These are phyloP conservation scores for Zaprionus vittiger DNA, from an alignment of 1,140 invertebrate species.

Conservation along the genomic window DNA sequence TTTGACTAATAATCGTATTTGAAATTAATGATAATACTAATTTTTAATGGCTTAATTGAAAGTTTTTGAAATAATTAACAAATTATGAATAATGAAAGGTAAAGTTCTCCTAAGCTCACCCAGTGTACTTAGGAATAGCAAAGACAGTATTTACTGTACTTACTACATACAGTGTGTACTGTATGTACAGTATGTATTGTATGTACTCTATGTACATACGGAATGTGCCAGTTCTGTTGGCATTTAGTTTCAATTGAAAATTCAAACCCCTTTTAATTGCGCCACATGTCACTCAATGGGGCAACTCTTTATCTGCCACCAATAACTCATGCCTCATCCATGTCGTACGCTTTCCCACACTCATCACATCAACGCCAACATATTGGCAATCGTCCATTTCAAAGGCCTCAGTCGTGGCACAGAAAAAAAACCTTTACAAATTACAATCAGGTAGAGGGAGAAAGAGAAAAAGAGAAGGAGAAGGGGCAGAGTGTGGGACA, in stretches of 20 bases:
- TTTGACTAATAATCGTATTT: background rate
- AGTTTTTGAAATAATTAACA: no score
- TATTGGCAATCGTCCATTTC: conserved; percentile 74
- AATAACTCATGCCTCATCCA: conserved; percentile 53
- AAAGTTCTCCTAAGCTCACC: no score
- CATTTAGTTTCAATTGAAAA: conserved; percentile 32
- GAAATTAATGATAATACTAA: background rate
- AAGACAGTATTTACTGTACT: no score
- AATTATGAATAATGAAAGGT: no score
- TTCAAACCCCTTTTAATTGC: background rate
- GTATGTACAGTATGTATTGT: no score
- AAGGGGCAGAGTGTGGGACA: conserved; percentile 14
- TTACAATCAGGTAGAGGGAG: conserved; percentile 37
- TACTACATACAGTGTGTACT: no score
- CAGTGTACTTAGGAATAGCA: no score
- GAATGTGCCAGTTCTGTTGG: no score
- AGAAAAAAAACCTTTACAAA: conserved; percentile 71
- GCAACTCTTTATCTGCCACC: conserved; percentile 40
- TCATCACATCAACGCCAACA: conserved; percentile 75
- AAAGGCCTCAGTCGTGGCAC: conserved; percentile 26
- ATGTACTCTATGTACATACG: no score
- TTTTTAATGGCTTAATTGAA: background rate
- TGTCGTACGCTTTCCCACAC: conserved; percentile 64
- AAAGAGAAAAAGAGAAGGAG: background rate
- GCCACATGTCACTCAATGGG: conserved; percentile 37